Percentiles rank a stretch among this genome's conserved stretches.
Conservation (phyloP, 2,888 invertebrate species). For the Chelonus formosanus region DNA sequence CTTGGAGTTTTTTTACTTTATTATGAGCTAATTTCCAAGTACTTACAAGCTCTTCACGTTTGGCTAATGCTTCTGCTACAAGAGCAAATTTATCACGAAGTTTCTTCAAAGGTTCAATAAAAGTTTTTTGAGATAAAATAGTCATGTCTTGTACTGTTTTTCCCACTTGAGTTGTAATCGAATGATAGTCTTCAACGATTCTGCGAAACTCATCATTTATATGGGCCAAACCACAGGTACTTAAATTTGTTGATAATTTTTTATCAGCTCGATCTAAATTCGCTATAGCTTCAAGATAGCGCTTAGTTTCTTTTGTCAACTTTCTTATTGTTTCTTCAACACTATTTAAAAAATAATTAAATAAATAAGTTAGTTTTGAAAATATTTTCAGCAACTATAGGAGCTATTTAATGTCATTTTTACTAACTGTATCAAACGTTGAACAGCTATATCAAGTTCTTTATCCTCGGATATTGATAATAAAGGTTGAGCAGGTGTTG, state of each 20-base stretch:
- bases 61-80: conserved; percentile 56
- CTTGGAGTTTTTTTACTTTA: conserved; percentile 61
- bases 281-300: conserved; percentile 56
- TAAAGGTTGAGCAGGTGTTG: conserved; percentile 57
- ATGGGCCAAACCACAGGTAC: conserved; percentile 61
- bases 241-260: conserved; percentile 62
- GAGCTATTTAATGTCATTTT: not conserved
- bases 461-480: conserved; percentile 57
- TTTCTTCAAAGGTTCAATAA: conserved; percentile 64
- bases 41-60: conserved; percentile 60
- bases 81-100: conserved; percentile 57
- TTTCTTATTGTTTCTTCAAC: conserved; percentile 59
- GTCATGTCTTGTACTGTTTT: conserved; percentile 57
- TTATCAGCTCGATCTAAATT: conserved; percentile 60
- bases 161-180: conserved; percentile 62
- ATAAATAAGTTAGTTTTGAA: not conserved
- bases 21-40: conserved; percentile 56
- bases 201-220: conserved; percentile 60
- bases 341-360: conserved; percentile 43
- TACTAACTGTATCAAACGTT: conserved; percentile 60
- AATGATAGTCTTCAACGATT: conserved; percentile 65
- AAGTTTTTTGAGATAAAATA: conserved; percentile 56
- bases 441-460: conserved; percentile 59
- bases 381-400: not conserved
- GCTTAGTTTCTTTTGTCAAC: conserved; percentile 63